Evolutionary conservation across 1,140 invertebrate species (phyloP), one percentile per base, ranked within the genome.

Genomic region (Ips typographus): DNA sequence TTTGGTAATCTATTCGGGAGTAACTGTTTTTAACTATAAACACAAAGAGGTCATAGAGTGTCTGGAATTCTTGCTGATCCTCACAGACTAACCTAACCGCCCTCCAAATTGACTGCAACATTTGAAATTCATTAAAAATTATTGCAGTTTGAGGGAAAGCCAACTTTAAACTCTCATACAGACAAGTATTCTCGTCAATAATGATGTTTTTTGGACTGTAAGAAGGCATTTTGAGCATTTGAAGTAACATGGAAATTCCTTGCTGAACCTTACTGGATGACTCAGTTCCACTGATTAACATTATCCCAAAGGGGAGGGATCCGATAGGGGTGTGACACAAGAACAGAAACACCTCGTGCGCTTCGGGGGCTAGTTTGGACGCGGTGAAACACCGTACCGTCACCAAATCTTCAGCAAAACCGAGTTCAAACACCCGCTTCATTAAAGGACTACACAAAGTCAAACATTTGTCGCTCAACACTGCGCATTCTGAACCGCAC

Each of bases 31-130:
- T 37, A 3, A 52, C 7, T 36, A 44, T 40, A 1, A 49, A 6
- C 7, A 66, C 39, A 59, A 66, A 66, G 8, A 58, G 2, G 40
- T 58, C 51, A 59, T 66, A 66, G 8, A 58, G 37, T 40, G 64
- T 41, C 22, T 66, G 64, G 44, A 58, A 66, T 37, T 66, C 64
- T 49, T 66, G 43, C 40, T 58, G 5, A 41, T 66, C 64, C 4
- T 47, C 6, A 51, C 56, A 58, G 8, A 58, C 64, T 2, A 66
- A 40, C 41, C 64, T 36, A 49, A 66, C 47, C 22, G 47, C 44
- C 36, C 64, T 40, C 64, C 64, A 66, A 47, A 66, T 66, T 2
- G 64, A 66, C 43, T 66, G 64, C 42, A 66, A 57, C 56, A 66
- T 58, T 44, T 66, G 64, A 49, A 66, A 58, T 37, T 66, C 56